Evolutionary conservation across 2,113 vertebrate genomes (phyloP), one percentile per base, ranked within the genome.

Genomic region (Archocentrus centrarchus): DNA sequence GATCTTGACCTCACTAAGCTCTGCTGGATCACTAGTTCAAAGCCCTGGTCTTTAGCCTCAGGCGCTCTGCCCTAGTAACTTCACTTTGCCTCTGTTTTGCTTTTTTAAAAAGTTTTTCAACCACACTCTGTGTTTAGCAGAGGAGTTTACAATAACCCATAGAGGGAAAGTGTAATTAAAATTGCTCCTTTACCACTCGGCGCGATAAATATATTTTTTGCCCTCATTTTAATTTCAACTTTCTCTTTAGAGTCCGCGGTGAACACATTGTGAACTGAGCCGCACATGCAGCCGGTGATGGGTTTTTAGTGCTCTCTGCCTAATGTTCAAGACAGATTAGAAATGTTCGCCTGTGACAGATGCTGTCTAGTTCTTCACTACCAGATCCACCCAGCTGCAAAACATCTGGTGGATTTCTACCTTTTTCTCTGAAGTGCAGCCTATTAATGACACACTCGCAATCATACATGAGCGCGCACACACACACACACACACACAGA

Each of bases 51-150:
- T 90, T 88, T 91, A 86, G 96, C 96, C 96, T 94, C 96, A 95
- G 96, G 97, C 97, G 89, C 95, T 96, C 95, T 92, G 95, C 93
- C 95, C 96, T 97, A 96, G 97, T 96, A 97, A 97, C 96, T 96
- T 96, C 96, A 96, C 95, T 97, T 97, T 96, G 94, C 90, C 82
- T 70, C 84, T 91, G 93, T 95, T 97, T 96, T 95, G 35, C 77
- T 75, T 83, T 83, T 80, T 47, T 39, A 39, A 18, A 81, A 70
- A 11, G 22, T 2, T 80, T 30, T 77, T 79, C 79, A 44, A 61
- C 62, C 32, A 7, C 22, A 5, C 24, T 41, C 37, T 17, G n/a
- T 63, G 62, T 11, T 17, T 68, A 81, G 53, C 13, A 30, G 47
- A 59, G 17, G 17, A 44, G 22, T 77, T 77, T 20, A 24, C 32